Evolutionary conservation across 2,113 vertebrate genomes (phyloP).

Genomic region (Thymallus thymallus): DNA sequence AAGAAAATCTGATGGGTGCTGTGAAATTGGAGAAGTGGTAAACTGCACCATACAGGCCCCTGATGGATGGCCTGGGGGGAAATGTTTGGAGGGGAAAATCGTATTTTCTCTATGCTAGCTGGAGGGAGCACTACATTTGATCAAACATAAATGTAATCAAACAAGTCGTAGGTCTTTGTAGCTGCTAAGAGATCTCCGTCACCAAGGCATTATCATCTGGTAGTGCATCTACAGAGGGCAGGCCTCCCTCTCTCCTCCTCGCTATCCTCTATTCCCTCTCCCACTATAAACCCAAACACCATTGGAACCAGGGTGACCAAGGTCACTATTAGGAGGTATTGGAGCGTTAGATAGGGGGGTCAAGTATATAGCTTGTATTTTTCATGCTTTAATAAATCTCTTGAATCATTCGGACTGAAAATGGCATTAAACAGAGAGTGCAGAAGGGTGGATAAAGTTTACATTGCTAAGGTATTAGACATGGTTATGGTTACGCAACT

Average conservation of each 20-base stretch:
- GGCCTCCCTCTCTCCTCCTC: not conserved
- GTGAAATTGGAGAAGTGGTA: slow-evolving; percentile 59
- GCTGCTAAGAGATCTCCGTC: slow-evolving; percentile 47
- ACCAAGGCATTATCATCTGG: slow-evolving; percentile 25
- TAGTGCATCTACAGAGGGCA: not conserved
- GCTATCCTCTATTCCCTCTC: not conserved
- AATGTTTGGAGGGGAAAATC: slow-evolving; percentile 63
- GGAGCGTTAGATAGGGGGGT: slow-evolving; percentile 18
- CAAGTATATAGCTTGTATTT: slow-evolving; percentile 29
- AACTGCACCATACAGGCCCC: slow-evolving; percentile 44
- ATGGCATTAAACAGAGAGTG: slow-evolving; percentile 2
- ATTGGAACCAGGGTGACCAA: slow-evolving; percentile 15
- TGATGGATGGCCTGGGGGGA: slow-evolving; percentile 55
- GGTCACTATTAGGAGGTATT: slow-evolving; percentile 41
- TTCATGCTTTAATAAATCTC: slow-evolving; percentile 18
- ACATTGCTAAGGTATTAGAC: no score
- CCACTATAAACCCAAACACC: slow-evolving; percentile 37
- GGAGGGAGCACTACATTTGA: slow-evolving; percentile 65
- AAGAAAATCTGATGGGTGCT: slow-evolving; percentile 37
- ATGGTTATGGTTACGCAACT: no score
- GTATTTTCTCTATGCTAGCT: slow-evolving; percentile 66
- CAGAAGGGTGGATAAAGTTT: not conserved
- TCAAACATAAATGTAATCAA: slow-evolving; percentile 73
- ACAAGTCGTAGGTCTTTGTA: slow-evolving; percentile 65
- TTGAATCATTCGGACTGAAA: slow-evolving; percentile 18